phyloP scores from a whole-genome alignment of 2,797 vertebrate species.

The Centropyge bicolor region DNA sequence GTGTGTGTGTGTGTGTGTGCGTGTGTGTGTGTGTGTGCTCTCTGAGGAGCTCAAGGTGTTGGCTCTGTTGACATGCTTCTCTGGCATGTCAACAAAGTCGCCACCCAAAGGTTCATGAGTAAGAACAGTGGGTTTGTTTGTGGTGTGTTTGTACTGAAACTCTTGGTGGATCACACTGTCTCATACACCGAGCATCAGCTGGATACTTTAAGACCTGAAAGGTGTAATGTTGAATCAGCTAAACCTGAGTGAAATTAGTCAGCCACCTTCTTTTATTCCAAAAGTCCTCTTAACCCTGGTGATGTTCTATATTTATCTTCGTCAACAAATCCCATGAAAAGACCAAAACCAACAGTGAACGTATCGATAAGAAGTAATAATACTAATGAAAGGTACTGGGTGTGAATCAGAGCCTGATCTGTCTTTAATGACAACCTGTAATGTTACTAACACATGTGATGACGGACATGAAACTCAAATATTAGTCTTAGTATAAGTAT shows the following conservation, averaged over 20 bases:
- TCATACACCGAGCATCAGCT: background rate
- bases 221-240: background rate
- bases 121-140: background rate
- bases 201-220: background rate
- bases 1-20: conserved; percentile 40
- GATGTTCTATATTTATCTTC: background rate
- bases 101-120: conserved; percentile 18
- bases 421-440: no score
- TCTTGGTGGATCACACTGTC: background rate
- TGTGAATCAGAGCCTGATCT: background rate
- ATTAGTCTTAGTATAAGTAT: no score
- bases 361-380: background rate
- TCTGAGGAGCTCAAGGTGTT: conserved; percentile 58
- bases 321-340: background rate
- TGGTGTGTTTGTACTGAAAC: conserved; percentile 13
- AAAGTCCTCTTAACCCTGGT: no score
- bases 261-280: background rate
- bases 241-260: background rate
- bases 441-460: no score
- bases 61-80: conserved; percentile 48
- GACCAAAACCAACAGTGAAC: background rate
- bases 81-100: conserved; percentile 32
- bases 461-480: no score
- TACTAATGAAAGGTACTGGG: no score
- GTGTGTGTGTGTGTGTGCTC: conserved; percentile 31